Evolutionary conservation across 2,113 vertebrate species (phyloP).

Genomic region (Symphodus melops): DNA sequence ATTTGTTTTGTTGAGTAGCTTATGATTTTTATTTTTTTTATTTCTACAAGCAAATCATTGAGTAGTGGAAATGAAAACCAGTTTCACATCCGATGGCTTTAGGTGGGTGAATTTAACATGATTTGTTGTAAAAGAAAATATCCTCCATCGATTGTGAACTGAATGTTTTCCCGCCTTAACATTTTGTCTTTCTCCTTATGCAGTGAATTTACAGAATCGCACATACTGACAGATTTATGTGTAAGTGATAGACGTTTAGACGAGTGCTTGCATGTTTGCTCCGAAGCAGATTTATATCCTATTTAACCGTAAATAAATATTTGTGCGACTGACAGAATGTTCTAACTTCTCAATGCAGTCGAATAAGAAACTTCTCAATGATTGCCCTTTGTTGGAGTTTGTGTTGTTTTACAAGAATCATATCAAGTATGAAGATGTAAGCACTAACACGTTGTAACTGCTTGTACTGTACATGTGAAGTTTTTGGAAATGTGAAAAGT

Average conservation of each 20-base stretch:
- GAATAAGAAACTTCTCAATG: constrained; percentile 8
- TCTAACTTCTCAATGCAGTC: constrained; percentile 41
- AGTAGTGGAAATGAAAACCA: constrained; percentile 3
- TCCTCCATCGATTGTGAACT: constrained; percentile 26
- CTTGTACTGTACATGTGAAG: constrained; percentile 67
- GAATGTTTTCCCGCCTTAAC: constrained; percentile 15
- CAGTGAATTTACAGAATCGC: constrained; percentile 8
- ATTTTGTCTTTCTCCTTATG: constrained; percentile 27
- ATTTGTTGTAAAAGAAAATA: constrained; percentile 1
- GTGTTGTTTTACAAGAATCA: constrained; percentile 28
- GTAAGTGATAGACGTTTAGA: constrained; percentile 48
- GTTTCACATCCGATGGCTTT: constrained; percentile 14
- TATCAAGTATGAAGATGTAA: constrained; percentile 49
- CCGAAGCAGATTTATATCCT: constrained; percentile 25
- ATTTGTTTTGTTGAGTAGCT: constrained; percentile 24
- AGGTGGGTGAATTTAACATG: constrained; percentile 2
- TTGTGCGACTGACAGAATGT: constrained; percentile 38
- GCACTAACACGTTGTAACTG: constrained; percentile 51
- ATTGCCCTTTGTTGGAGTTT: constrained; percentile 37
- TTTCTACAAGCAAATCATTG: background rate
- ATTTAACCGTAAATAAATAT: constrained; percentile 22
- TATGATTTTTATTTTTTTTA: background rate
- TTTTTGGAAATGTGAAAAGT: constrained; percentile 63
- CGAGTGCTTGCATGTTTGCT: constrained; percentile 69
- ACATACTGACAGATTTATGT: constrained; percentile 4